Evolutionary conservation across 64 coral and sea anemone species (phyloP), one percentile per base, ranked within the genome.

Genomic region (Porites australiensis): DNA sequence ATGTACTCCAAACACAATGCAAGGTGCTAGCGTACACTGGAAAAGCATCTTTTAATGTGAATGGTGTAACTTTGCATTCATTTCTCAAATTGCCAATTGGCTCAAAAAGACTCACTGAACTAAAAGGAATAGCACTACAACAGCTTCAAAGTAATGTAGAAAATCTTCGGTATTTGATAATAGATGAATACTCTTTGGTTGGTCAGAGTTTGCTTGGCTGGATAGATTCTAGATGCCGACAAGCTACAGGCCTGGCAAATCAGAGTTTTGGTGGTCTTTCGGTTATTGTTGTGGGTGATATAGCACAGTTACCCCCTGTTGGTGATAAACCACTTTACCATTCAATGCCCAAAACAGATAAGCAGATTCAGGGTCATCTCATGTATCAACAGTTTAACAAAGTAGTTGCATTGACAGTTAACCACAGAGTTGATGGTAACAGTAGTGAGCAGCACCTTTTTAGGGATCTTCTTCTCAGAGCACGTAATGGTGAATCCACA

Each of bases 71-170:
- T 20, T 58, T 87, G 68, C 85, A 87, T 44, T 87, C 85, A 2
- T 87, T 87, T 20, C 85, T 87, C 2, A 87, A 87, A 87, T 74
- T 87, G 43, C 85, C 85, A 43, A 74, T 87, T 45, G 85, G 48
- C 58, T 48, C 67, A 50, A 87, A 54, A 73, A 51, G 68, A 57
- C 85, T 43, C 1, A 58, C 2, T 87, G 85, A 87, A 21, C 44
- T 87, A 11, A 87, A 87, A 87, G 85, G 85, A 43, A 73, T 87
- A 50, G 67, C 85, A 43, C 73, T 73, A 21, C 85, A 52, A n/a
- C 85, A 87, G 20, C 66, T 87, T 87, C 85, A 87, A 45, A 45
- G 27, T 60, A 88, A 73, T 44, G 27, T 88, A 58, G 58, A 52
- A 52, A 46, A 60, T 51, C n/a, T 88, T 19, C 8, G 74, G 14